These are phyloP conservation scores for Stichopus chloronotus DNA, from an alignment of 35 echinoderm and acorn worm genomes.

Conservation along the genomic window DNA sequence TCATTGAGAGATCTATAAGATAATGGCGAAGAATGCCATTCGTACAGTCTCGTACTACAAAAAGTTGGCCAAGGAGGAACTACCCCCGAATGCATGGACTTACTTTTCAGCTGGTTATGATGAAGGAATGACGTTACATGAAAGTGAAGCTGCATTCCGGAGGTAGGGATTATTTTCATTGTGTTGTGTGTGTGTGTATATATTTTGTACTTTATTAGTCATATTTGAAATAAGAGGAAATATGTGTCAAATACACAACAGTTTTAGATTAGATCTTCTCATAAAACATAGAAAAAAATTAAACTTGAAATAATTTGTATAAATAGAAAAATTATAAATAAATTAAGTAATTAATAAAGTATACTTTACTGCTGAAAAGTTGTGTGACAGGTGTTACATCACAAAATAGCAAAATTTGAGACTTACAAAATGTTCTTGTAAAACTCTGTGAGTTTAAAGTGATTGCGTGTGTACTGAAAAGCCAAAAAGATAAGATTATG, in stretches of 20 bases:
- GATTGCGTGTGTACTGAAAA: too few species aligned
- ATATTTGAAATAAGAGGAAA: too few species aligned
- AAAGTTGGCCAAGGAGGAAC: not conserved
- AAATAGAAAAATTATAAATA: too few species aligned
- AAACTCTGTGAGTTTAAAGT: not conserved
- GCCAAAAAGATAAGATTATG: too few species aligned
- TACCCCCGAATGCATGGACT: not conserved
- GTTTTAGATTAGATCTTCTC: too few species aligned
- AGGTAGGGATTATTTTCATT: not conserved
- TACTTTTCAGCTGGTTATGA: not conserved
- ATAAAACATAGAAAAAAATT: too few species aligned
- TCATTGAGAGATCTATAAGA: not conserved
- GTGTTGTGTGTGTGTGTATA: too few species aligned
- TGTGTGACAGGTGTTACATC: conserved; percentile 12
- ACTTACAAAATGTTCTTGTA: not conserved
- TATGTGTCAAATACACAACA: too few species aligned
- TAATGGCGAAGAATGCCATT: not conserved
- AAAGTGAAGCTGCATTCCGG: not conserved
- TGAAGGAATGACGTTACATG: not conserved
- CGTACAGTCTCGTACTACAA: not conserved
- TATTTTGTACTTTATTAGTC: too few species aligned
- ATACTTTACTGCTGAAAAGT: not conserved
- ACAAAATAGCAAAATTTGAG: not conserved
- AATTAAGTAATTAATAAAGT: too few species aligned
- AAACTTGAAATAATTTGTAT: too few species aligned